A percentile compares a stretch with the other conserved stretches of the same genome.
Evolutionary conservation across 2,888 invertebrate genomes (phyloP).

Genomic region (Helobdella robusta): DNA sequence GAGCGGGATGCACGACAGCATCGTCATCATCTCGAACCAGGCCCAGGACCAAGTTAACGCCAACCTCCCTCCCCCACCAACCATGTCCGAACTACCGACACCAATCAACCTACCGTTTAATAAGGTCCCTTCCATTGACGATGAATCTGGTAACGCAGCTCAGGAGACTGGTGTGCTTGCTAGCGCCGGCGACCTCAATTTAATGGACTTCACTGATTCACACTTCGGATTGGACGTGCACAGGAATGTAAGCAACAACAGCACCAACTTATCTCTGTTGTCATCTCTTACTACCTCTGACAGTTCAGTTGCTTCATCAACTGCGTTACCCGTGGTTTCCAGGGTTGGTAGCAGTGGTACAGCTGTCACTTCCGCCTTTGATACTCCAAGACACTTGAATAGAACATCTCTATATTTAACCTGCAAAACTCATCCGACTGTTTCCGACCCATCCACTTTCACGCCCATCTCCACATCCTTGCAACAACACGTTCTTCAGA

Average conservation of each 20-base stretch:
- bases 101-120: not conserved
- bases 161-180: not conserved
- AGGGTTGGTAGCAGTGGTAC: no score
- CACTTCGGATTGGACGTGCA: no score
- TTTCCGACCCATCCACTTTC: no score
- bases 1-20: slow-evolving; percentile 10
- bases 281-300: no score
- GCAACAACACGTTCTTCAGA: slow-evolving; percentile 3
- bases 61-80: slow-evolving; percentile 6
- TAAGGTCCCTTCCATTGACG: not conserved
- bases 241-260: no score
- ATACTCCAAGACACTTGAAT: not conserved
- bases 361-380: no score
- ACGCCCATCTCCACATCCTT: not conserved
- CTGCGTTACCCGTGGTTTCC: no score
- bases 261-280: no score
- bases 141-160: not conserved
- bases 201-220: no score
- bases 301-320: no score
- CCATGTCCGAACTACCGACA: not conserved
- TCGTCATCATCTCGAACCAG: slow-evolving; percentile 15
- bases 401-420: not conserved
- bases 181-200: no score
- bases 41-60: slow-evolving; percentile 16
- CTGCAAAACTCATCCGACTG: no score